These are phyloP conservation scores for Pseudocheirus occidentalis DNA, from an alignment of 2,797 vertebrate genomes.

Conservation along the genomic window DNA sequence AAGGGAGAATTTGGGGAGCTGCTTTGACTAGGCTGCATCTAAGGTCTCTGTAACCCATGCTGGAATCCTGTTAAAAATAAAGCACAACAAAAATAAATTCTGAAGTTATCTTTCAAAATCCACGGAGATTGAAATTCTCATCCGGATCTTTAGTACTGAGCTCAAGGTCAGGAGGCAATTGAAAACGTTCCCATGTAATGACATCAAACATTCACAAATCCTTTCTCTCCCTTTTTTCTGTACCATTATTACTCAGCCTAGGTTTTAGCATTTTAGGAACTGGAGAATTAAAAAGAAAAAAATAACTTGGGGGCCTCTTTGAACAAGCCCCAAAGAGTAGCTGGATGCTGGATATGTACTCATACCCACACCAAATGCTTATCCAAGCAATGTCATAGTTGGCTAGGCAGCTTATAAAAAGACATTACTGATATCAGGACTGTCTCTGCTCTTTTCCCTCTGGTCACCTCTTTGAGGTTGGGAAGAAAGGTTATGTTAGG, in stretches of 20 bases:
- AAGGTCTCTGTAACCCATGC: slow-evolving; percentile 12
- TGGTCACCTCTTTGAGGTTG: slow-evolving; percentile 50
- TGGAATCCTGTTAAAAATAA: not conserved
- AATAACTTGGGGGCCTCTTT: not conserved
- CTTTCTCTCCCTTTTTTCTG: not conserved
- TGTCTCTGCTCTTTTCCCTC: slow-evolving; percentile 43
- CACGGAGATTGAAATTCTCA: slow-evolving; percentile 24
- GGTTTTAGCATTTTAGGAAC: not conserved
- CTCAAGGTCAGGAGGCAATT: slow-evolving; percentile 17
- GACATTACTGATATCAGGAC: slow-evolving; percentile 31
- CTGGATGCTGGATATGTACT: not conserved
- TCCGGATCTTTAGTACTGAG: not conserved
- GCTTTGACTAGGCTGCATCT: not conserved
- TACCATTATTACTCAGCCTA: not conserved
- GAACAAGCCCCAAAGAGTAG: not conserved
- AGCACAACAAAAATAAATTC: slow-evolving; percentile 25
- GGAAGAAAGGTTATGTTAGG: slow-evolving; percentile 72
- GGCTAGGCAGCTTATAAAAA: slow-evolving; percentile 47
- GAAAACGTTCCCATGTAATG: slow-evolving; percentile 30
- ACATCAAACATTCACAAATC: not conserved
- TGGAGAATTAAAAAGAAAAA: not conserved
- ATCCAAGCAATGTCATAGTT: not conserved
- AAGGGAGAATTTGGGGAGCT: not conserved
- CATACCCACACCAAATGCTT: not conserved
- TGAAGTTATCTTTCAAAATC: slow-evolving; percentile 52